phyloP scores from a whole-genome alignment of 1,140 invertebrate species.

The Bombus picipes region DNA sequence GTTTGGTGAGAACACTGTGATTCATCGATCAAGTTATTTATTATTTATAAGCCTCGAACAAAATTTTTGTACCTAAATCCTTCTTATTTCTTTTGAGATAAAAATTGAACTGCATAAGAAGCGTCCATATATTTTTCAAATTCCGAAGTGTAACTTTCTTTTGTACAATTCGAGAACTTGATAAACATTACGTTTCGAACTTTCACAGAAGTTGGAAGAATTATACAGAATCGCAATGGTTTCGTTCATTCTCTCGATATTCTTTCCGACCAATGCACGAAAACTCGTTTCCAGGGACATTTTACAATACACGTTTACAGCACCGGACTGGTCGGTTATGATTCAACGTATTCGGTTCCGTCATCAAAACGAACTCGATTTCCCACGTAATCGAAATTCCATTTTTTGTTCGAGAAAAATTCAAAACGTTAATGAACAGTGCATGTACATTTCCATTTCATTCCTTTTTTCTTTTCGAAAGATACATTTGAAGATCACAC shows the following conservation, averaged over 20 bases:
- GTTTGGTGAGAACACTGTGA: background rate
- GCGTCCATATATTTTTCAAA: no score
- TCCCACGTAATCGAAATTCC: conserved; percentile 29
- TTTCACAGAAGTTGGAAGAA: background rate
- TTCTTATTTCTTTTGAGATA: no score
- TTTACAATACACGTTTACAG: conserved; percentile 23
- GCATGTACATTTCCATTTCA: background rate
- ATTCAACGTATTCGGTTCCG: conserved; percentile 34
- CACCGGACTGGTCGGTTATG: background rate
- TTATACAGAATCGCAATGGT: conserved; percentile 1
- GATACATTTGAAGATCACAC: background rate
- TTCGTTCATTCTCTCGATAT: background rate
- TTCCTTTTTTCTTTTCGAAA: background rate
- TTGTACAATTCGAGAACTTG: background rate
- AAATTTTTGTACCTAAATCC: background rate
- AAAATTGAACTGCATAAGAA: no score
- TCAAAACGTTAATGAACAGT: conserved; percentile 1
- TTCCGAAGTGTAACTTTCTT: background rate
- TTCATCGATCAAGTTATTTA: background rate
- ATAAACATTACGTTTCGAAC: background rate
- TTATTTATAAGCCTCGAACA: background rate
- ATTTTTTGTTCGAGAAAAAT: conserved; percentile 2
- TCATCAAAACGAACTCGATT: conserved; percentile 34
- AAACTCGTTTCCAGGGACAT: conserved; percentile 34
- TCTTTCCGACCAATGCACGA: background rate